Evolutionary conservation across 2,888 invertebrate species (phyloP).

Genomic region (Smittia aterrima): DNA sequence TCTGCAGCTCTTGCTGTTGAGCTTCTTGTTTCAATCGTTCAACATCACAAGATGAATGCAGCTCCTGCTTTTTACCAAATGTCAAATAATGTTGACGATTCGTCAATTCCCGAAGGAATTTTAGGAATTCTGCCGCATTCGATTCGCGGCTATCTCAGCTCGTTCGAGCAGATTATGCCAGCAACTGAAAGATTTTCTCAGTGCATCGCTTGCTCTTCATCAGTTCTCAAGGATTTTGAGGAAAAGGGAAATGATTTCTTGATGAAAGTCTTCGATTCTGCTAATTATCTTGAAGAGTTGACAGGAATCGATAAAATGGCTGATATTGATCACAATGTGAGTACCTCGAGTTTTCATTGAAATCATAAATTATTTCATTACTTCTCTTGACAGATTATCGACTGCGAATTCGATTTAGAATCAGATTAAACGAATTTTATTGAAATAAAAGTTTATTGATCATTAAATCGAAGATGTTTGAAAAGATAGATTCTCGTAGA

Average conservation of each 20-base stretch:
- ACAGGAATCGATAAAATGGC: constrained; percentile 73
- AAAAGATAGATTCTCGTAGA: constrained; percentile 5
- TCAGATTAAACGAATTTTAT: constrained; percentile 25
- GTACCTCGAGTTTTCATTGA: constrained; percentile 48
- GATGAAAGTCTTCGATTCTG: constrained; percentile 74
- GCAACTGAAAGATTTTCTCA: constrained; percentile 82
- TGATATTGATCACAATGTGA: constrained; percentile 60
- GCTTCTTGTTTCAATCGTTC: constrained; percentile 77
- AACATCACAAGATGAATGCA: constrained; percentile 74
- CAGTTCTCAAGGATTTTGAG: constrained; percentile 56
- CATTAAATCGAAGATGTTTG: too few species aligned
- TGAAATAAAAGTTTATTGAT: neutral
- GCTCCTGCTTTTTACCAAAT: constrained; percentile 65
- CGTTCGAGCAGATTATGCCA: constrained; percentile 77
- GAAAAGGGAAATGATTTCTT: constrained; percentile 69
- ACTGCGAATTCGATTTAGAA: constrained; percentile 25
- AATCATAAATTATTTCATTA: neutral
- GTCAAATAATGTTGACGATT: constrained; percentile 48
- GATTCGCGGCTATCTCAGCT: constrained; percentile 85
- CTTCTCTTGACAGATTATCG: constrained; percentile 30
- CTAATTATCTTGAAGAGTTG: constrained; percentile 78
- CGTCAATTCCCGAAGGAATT: constrained; percentile 58
- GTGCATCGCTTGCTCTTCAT: constrained; percentile 88
- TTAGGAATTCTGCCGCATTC: constrained; percentile 90
- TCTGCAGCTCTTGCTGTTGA: constrained; percentile 91